Percentiles rank a stretch among this genome's conserved stretches.
These are phyloP conservation scores for Enoplosus armatus DNA, from an alignment of 2,797 vertebrate genomes.

Conservation along the genomic window DNA sequence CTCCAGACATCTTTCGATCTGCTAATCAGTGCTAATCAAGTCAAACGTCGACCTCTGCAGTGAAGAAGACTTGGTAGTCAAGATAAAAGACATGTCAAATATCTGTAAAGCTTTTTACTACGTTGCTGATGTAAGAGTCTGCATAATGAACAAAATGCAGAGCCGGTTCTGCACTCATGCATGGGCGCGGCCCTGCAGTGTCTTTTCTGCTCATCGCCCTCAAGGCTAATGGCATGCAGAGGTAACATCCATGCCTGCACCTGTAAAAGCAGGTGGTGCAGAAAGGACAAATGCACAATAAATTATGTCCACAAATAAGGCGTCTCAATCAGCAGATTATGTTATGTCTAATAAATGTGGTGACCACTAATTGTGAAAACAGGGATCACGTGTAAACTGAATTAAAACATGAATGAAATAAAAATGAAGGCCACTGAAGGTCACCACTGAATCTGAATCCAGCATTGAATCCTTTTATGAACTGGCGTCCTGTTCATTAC, in stretches of 20 bases:
- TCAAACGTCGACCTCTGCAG: background rate
- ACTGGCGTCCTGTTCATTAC: background rate
- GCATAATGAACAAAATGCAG: background rate
- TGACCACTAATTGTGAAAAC: background rate
- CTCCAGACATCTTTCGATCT: background rate
- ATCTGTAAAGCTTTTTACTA: background rate
- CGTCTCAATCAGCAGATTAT: background rate
- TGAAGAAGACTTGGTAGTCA: background rate
- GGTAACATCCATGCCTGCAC: slow-evolving; percentile 35
- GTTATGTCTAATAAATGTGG: background rate
- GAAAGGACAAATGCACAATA: background rate
- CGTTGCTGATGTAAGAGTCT: background rate
- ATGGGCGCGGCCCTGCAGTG: slow-evolving; percentile 9
- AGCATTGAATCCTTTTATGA: background rate
- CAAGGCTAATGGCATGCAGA: slow-evolving; percentile 2
- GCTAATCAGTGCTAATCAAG: background rate
- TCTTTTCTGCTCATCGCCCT: slow-evolving; percentile 20
- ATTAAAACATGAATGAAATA: no score
- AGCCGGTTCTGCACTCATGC: background rate
- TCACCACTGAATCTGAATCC: background rate
- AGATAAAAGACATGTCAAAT: background rate
- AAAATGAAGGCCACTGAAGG: no score
- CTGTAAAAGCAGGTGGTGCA: slow-evolving; percentile 25
- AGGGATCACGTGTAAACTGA: background rate
- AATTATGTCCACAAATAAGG: background rate